phyloP scores from a whole-genome alignment of 2,888 invertebrate genomes.

The Dinocampus coccinellae region DNA sequence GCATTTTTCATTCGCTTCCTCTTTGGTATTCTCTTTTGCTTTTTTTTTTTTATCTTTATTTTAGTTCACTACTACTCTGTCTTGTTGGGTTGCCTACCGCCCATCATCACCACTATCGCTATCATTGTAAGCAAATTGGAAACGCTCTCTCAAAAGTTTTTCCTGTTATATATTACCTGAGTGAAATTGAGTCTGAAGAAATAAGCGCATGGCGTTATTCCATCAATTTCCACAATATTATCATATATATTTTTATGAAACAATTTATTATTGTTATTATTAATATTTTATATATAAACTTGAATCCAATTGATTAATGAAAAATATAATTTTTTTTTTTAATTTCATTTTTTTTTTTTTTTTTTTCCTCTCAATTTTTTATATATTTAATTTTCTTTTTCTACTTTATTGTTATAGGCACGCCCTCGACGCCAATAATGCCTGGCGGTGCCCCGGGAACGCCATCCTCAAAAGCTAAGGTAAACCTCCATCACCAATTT shows the following conservation, averaged over 20 bases:
- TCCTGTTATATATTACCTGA: constrained; percentile 1
- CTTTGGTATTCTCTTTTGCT: constrained; percentile 19
- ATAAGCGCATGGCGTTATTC: neutral
- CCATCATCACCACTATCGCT: neutral
- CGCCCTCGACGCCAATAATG: constrained; percentile 75
- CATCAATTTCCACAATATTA: neutral
- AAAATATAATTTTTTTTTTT: neutral
- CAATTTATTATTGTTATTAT: neutral
- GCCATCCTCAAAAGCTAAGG: constrained; percentile 86
- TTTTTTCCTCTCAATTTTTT: no score
- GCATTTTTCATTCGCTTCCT: constrained; percentile 19
- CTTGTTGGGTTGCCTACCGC: constrained; percentile 5
- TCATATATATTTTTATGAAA: neutral
- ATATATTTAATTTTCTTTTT: neutral
- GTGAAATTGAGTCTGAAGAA: neutral
- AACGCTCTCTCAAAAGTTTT: constrained; percentile 18
- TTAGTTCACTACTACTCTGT: neutral
- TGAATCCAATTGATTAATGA: neutral
- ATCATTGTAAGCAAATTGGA: neutral
- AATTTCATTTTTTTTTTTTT: neutral
- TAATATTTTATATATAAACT: neutral
- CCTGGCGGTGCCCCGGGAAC: constrained; percentile 85
- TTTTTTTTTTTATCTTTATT: no score
- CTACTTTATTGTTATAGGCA: constrained; percentile 64
- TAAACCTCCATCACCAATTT: constrained; percentile 55